phyloP scores from a whole-genome alignment of 2,888 invertebrate genomes.

The Himalopsyche anomala region DNA sequence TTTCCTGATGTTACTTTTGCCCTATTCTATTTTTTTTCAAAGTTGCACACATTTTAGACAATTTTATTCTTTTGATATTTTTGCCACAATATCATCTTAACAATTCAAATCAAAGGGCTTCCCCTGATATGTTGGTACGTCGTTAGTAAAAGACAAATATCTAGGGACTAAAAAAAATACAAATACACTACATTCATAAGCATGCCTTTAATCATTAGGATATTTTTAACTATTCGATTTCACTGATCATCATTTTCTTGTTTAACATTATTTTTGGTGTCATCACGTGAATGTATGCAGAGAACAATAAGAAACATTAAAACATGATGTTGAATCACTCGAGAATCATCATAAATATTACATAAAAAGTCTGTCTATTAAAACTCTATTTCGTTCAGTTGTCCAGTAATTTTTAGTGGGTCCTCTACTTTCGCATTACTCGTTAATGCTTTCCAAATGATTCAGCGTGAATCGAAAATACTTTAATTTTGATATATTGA shows the following conservation, averaged over 20 bases:
- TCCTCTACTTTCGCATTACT: no score
- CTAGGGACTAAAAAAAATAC: neutral
- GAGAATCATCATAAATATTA: no score
- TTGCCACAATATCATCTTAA: conserved; percentile 26
- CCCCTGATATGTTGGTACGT: conserved; percentile 40
- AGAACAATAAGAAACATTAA: neutral
- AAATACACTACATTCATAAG: conserved; percentile 28
- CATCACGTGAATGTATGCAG: neutral
- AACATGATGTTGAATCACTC: no score
- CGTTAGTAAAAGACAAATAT: conserved; percentile 24
- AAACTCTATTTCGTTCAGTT: no score
- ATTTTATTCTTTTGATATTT: conserved; percentile 1
- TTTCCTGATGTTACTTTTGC: no score
- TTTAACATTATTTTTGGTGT: conserved; percentile 9
- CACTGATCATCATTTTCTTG: conserved; percentile 28
- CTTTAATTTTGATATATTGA: no score
- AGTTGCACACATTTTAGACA: neutral
- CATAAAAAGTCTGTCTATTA: no score
- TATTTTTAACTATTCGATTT: conserved; percentile 32
- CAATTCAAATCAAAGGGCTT: conserved; percentile 12
- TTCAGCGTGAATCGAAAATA: no score
- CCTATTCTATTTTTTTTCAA: neutral
- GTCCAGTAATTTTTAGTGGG: no score
- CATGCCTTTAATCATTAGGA: conserved; percentile 4
- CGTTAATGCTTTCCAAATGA: no score